Evolutionary conservation across 2,797 vertebrate genomes (phyloP), one percentile per base, ranked within the genome.

Genomic region (Somateria mollissima): DNA sequence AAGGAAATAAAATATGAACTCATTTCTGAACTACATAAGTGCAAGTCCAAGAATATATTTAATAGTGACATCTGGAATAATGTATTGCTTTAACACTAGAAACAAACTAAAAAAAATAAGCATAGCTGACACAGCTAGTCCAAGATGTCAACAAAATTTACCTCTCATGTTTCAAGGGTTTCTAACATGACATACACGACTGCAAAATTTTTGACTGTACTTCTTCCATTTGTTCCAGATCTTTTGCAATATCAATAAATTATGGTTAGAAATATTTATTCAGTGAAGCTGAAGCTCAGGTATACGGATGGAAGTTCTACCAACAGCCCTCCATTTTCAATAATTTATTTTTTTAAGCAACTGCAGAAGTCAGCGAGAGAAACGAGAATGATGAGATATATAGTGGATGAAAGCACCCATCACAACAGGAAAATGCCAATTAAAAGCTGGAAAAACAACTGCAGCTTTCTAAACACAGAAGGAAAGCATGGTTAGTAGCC

Each of bases 131-230:
- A 16, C 34, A 85, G 49, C 9, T 53, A 8, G 4, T 13, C 13
- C 51, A 56, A 72, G 51, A 24, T 24, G 13, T 39, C 34, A 87
- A 34, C 15, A 39, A 76, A 72, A 83, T 79, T 34, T 36, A 62
- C 34, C 32, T 66, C 36, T 14, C 49, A 8, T 2, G 5, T 78
- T 74, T 70, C 79, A 81, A n/a, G 6, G 22, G 8, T 1, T 34
- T 62, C 51, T 70, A 43, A 75, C 32, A 19, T 0, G 1, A 62
- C 60, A 65, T 28, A 64, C 0, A 0, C 0, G 2, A 78, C 72
- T 62, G 34, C 34, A 77, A 41, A 28, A 65, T 36, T 41, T 25
- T 69, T 22, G 2, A 34, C 49, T 34, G n/a, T 36, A 81, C 8
- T 66, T 84, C 28, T 58, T 74, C 62, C 54, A 37, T 37, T 84